Percentiles rank a stretch among this genome's conserved stretches.
Conservation (phyloP, 2,888 invertebrate species). For the Coelinius sp. region DNA sequence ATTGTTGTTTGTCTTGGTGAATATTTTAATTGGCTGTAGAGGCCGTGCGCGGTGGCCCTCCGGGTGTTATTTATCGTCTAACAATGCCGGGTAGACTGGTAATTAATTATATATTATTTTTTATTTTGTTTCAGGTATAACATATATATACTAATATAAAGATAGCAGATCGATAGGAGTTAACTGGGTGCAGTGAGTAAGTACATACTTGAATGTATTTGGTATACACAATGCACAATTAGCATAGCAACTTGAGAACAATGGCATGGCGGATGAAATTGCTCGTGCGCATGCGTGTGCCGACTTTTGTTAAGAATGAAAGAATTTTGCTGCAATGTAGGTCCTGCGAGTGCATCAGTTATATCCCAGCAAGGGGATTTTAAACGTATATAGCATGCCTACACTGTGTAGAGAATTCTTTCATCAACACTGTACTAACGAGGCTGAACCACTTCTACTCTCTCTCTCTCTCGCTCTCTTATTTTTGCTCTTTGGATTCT, state of each 20-base stretch:
- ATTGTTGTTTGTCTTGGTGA: constrained; percentile 71
- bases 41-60: constrained; percentile 48
- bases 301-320: neutral
- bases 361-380: too few relatives aligned
- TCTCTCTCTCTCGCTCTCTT: too few relatives aligned
- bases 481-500: too few relatives aligned
- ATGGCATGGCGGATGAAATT: constrained; percentile 32
- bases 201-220: constrained; percentile 60
- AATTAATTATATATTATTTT: constrained; percentile 70
- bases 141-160: constrained; percentile 63
- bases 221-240: constrained; percentile 69
- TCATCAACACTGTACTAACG: neutral
- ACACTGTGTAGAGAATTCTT: neutral
- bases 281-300: constrained; percentile 19
- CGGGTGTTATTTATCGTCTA: constrained; percentile 69
- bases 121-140: constrained; percentile 59
- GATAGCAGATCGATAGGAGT: constrained; percentile 69
- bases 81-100: constrained; percentile 69
- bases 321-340: constrained; percentile 47
- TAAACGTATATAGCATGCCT: neutral
- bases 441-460: neutral
- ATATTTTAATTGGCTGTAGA: constrained; percentile 69
- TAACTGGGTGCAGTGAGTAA: constrained; percentile 51
- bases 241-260: constrained; percentile 56
- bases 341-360: constrained; percentile 29